A percentile compares a stretch with the other conserved stretches of the same genome.
Evolutionary conservation across 2,888 invertebrate genomes (phyloP).

Genomic region (Cryptocephalus primarius): DNA sequence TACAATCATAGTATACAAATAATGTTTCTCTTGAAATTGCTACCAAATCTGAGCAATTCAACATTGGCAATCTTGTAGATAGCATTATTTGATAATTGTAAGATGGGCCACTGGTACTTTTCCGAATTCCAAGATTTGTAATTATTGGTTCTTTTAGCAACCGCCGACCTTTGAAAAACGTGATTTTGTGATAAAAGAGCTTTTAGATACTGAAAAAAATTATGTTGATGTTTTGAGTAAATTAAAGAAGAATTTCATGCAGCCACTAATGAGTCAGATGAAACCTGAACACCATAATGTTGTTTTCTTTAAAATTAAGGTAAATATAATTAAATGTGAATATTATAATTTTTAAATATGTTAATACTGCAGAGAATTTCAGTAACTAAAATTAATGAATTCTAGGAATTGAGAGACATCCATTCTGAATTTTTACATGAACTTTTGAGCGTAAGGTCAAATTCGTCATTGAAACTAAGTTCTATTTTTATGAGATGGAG

Average conservation of each 20-base stretch:
- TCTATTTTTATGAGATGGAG: conserved; percentile 86
- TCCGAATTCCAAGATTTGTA: too few relatives aligned
- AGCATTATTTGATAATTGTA: too few relatives aligned
- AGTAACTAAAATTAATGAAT: conserved; percentile 3
- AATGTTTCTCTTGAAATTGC: background rate
- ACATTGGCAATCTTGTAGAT: too few relatives aligned
- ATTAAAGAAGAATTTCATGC: conserved; percentile 68
- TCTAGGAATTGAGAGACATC: conserved; percentile 72
- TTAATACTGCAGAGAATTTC: background rate
- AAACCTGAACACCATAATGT: conserved; percentile 62
- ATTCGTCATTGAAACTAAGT: conserved; percentile 52
- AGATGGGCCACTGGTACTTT: too few relatives aligned
- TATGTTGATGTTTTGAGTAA: conserved; percentile 89
- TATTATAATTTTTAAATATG: background rate
- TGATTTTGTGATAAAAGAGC: conserved; percentile 85
- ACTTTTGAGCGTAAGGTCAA: conserved; percentile 59
- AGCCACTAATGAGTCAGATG: conserved; percentile 58
- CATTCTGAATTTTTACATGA: conserved; percentile 78
- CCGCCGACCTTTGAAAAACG: conserved; percentile 60
- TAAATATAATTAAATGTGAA: conserved; percentile 34
- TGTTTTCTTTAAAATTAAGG: conserved; percentile 87
- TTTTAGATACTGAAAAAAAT: conserved; percentile 94
- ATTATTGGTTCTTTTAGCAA: conserved; percentile 15
- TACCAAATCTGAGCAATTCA: background rate
- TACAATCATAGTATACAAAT: background rate